Evolutionary conservation across 64 coral and sea anemone genomes (phyloP).

Genomic region (Dendronephthya gigantea): DNA sequence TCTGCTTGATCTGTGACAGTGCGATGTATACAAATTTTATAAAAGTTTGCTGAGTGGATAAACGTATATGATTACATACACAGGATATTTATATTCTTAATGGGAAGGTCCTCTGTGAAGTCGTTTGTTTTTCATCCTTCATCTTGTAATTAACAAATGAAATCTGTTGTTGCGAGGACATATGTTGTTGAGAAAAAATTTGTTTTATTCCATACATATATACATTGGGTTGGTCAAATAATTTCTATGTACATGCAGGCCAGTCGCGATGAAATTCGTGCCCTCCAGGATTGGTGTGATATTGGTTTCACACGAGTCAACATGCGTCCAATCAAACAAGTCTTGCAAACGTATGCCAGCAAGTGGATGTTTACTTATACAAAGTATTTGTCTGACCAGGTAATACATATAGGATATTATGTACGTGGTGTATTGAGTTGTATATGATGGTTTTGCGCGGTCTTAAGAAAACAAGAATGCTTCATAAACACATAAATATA

Average conservation of each 20-base stretch:
- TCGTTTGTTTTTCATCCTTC: too few relatives aligned
- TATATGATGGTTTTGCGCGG: neutral
- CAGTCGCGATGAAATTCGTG: slow-evolving; percentile 73
- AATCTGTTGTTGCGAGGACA: too few relatives aligned
- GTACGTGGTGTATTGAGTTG: neutral
- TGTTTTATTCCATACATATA: too few relatives aligned
- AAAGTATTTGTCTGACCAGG: slow-evolving; percentile 91
- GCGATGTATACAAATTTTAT: too few relatives aligned
- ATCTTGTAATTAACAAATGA: too few relatives aligned
- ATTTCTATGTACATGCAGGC: slow-evolving; percentile 34
- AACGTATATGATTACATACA: too few relatives aligned
- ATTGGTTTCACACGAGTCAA: slow-evolving; percentile 91
- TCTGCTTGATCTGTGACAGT: too few relatives aligned
- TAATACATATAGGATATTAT: neutral
- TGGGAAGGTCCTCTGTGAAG: too few relatives aligned
- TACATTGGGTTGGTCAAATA: neutral
- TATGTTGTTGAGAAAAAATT: too few relatives aligned
- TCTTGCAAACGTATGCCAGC: slow-evolving; percentile 81
- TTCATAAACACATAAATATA: too few relatives aligned
- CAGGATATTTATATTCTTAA: too few relatives aligned
- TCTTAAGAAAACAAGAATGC: neutral
- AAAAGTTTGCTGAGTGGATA: too few relatives aligned
- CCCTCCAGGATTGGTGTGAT: slow-evolving; percentile 83
- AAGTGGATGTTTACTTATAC: slow-evolving; percentile 99
- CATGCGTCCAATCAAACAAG: slow-evolving; percentile 93